Evolutionary conservation across 2,888 invertebrate species (phyloP), one percentile per base, ranked within the genome.

Genomic region (Athalia circularis): DNA sequence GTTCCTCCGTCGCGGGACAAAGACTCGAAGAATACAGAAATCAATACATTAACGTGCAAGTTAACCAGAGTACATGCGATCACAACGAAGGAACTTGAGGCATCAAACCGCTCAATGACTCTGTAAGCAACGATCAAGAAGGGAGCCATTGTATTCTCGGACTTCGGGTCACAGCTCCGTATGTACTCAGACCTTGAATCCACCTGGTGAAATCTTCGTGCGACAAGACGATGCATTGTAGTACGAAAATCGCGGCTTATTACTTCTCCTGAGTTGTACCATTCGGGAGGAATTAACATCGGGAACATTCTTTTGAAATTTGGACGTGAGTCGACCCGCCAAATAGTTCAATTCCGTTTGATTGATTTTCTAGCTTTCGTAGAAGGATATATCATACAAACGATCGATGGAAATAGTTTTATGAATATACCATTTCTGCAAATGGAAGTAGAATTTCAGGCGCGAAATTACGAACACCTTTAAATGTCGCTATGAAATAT

Each of bases 181-280:
- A 83, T 83, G 29, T 29, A 29, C 52, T 62, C 11, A 64, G 85
- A 83, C 87, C 87, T 87, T 87, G 87, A 86, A 82, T 84, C 81
- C 15, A 7, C 50, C 43, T 62, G 62, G 62, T 62, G 88, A 87
- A 88, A 87, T 87, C 87, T 87, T 86, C 87, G 84, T 87, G 88
- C 87, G 88, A 88, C 88, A 88, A 88, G 86, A 88, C 87, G 88
- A 88, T 87, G 87, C 85, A 88, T 88, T 83, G 88, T 85, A 85
- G 85, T 81, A 82, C 80, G 2, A 43, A 45, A 29, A 62, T 50
- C 47, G 62, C 50, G 43, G 11, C 62, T 9, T 52, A 75, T 59
- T 48, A 59, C 29, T 29, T 29, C 29, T 29, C 29, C 2, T 2
- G 29, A 29, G 29, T 29, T 29, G 29, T 29, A 29, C 29, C 29